Evolutionary conservation across 2,113 vertebrate genomes (phyloP).

Genomic region (Nerophis lumbriciformis): DNA sequence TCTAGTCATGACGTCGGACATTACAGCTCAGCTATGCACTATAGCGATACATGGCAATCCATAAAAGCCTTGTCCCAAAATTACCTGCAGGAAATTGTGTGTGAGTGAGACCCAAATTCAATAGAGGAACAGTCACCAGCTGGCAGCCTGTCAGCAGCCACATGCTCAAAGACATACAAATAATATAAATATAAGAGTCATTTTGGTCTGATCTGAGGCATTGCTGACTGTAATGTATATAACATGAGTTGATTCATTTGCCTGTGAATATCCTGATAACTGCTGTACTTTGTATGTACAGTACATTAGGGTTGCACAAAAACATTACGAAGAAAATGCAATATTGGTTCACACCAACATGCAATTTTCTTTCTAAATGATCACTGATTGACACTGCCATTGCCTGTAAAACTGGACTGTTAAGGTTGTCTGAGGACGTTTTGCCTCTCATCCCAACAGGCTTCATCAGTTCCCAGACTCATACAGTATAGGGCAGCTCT

Average conservation of each 20-base stretch:
- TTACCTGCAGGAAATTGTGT: not conserved
- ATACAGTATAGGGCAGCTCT: too few relatives aligned
- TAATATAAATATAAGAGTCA: not conserved
- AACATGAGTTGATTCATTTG: not conserved
- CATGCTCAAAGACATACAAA: slow-evolving; percentile 2
- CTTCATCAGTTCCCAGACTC: too few relatives aligned
- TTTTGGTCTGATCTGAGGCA: not conserved
- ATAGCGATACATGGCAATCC: not conserved
- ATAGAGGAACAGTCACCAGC: not conserved
- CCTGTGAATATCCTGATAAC: not conserved
- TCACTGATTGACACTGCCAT: too few relatives aligned
- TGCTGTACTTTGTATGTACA: not conserved
- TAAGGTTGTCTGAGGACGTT: too few relatives aligned
- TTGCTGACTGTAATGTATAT: not conserved
- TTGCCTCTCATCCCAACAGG: too few relatives aligned
- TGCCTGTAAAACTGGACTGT: too few relatives aligned
- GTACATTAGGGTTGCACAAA: too few relatives aligned
- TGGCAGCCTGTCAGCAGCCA: slow-evolving; percentile 2
- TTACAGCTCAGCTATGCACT: not conserved
- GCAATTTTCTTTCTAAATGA: too few relatives aligned
- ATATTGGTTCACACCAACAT: too few relatives aligned
- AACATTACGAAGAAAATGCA: too few relatives aligned
- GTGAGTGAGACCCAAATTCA: not conserved
- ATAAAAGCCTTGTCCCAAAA: not conserved
- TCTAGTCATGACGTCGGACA: not conserved